Base-by-base conservation (phyloP, 1,140 invertebrate genomes). In the Lamellibrachia luymesi region DNA sequence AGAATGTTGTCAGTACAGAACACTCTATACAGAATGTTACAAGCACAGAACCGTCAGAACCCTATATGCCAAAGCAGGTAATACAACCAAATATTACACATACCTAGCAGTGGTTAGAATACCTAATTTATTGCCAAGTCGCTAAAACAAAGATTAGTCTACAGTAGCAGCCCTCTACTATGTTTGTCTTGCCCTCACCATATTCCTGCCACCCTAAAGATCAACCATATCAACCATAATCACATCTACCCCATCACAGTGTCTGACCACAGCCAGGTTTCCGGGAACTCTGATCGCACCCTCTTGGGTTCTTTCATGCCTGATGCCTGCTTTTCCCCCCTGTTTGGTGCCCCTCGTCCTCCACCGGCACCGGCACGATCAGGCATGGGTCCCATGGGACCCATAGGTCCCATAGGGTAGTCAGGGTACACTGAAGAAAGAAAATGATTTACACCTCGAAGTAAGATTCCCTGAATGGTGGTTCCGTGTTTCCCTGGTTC, bases 201-300 rank as follows among this genome's bases (percentile, higher is more conserved):
- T 22, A 10, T 80, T 80, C 13, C 64, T 17, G 64, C 64, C 64
- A 22, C 4, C 13, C 64, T 22, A 10, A 4, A 17, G 25, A 22
- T 22, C 64, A 10, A 17, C 8, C 64, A 10, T 80, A 80, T 80
- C 64, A 80, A 80, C 13, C 17, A 80, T 80, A 80, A 80, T 91
- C 38, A 50, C 91, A 91, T 91, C 38, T 92, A 92, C 92, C 92
- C 92, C 50, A 50, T 51, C 10, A 17, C 27, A 50, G 52, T 92
- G 52, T 92, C 52, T 56, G 27, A 50, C 92, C 92, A 92, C 27
- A 92, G 27, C 92, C 92, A 92, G 27, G 92, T 92, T n/a, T 92
- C 92, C 0, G 52, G 92, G 51, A 92, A 92, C 8, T 52, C 93
- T 93, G 91, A 50, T 0, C 91, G 91, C 51, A 51, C 51, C 91